Percentiles rank a stretch among this genome's conserved stretches.
phyloP scores from a whole-genome alignment of 1,140 invertebrate genomes.

The Procambarus clarkii region DNA sequence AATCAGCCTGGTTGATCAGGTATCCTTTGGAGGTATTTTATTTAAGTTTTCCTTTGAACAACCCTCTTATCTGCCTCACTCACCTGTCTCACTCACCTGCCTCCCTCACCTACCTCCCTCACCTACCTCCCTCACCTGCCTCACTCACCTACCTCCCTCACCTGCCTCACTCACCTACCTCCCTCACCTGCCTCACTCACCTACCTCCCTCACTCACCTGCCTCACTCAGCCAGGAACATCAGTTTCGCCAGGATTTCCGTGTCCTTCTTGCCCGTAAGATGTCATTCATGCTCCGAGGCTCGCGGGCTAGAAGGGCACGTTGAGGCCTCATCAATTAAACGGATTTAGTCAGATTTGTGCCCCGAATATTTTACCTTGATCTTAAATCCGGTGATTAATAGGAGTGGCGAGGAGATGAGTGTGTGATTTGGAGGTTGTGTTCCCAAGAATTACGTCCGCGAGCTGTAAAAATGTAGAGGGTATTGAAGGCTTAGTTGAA shows the following conservation, averaged over 20 bases:
- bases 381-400: background rate
- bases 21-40: too few species aligned
- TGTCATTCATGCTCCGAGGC: background rate
- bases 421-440: too few species aligned
- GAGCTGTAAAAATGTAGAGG: too few species aligned
- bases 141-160: constrained; percentile 5
- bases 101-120: background rate
- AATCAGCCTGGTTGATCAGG: too few species aligned
- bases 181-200: background rate
- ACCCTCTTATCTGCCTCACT: too few species aligned
- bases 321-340: background rate
- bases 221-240: background rate
- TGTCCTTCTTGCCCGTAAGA: constrained; percentile 37
- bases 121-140: background rate
- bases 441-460: too few species aligned
- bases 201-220: background rate
- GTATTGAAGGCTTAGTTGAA: background rate
- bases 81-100: too few species aligned
- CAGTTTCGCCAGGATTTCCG: constrained; percentile 16
- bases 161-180: background rate
- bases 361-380: background rate
- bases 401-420: background rate
- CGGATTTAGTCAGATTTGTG: background rate
- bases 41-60: too few species aligned
- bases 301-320: background rate